Evolutionary conservation across 2,113 vertebrate genomes (phyloP).

Genomic region (Rafetus swinhoei): DNA sequence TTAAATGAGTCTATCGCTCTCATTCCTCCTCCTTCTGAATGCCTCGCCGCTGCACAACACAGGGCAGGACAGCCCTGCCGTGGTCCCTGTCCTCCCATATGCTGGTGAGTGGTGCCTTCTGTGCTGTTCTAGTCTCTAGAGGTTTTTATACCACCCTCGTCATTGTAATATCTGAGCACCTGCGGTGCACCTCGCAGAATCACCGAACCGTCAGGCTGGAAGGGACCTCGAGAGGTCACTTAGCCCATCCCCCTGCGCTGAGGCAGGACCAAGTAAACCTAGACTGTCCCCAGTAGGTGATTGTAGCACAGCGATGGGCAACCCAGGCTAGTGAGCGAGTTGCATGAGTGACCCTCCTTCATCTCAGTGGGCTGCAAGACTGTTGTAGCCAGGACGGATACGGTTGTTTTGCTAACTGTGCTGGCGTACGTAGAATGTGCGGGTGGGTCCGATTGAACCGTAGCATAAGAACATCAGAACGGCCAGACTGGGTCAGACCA

Average conservation of each 20-base stretch:
- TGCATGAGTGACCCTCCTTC: too few relatives aligned
- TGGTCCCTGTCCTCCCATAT: accelerated
- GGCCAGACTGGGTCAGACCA: too few relatives aligned
- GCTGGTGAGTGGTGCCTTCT: background rate
- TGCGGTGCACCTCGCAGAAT: background rate
- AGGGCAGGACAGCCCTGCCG: background rate
- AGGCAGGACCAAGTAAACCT: background rate
- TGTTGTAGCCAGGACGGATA: too few relatives aligned
- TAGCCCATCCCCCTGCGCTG: background rate
- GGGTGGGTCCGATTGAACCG: too few relatives aligned
- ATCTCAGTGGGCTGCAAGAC: too few relatives aligned
- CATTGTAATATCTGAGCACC: background rate
- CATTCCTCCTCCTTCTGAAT: background rate
- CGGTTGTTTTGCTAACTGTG: too few relatives aligned
- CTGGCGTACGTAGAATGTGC: too few relatives aligned
- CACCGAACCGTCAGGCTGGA: background rate
- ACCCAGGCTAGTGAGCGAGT: too few relatives aligned
- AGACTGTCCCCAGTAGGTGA: background rate
- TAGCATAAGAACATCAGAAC: too few relatives aligned
- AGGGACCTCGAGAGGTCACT: background rate
- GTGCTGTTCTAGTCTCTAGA: background rate
- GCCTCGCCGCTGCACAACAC: background rate
- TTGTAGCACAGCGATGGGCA: too few relatives aligned
- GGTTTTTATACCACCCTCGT: background rate
- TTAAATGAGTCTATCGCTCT: background rate